Evolutionary conservation across 2,888 invertebrate genomes (phyloP).

Genomic region (Pyralis farinalis): DNA sequence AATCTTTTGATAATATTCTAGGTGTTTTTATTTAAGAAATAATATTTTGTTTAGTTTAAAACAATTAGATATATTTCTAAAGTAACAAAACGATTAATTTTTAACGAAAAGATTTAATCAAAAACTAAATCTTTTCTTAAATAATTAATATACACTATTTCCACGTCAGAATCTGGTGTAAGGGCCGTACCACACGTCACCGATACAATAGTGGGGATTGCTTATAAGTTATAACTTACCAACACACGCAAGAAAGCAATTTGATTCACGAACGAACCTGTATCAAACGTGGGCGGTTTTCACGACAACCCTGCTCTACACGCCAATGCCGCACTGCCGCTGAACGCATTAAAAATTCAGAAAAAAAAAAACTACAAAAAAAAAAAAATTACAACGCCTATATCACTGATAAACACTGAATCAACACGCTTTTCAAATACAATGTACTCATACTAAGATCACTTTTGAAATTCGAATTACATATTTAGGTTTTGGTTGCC

Average conservation of each 20-base stretch:
- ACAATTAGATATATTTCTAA: too few relatives aligned
- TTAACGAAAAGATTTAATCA: background rate
- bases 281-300: constrained; percentile 15
- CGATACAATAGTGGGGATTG: constrained; percentile 20
- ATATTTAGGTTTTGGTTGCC: constrained; percentile 39
- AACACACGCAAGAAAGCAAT: constrained; percentile 61
- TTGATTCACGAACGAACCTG: constrained; percentile 63
- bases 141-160: background rate
- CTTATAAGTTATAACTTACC: constrained; percentile 39
- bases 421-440: constrained; percentile 13
- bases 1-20: too few relatives aligned
- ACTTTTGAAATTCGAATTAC: constrained; percentile 56
- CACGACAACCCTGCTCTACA: constrained; percentile 1
- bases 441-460: constrained; percentile 12
- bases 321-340: constrained; percentile 34
- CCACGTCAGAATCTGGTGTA: background rate
- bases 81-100: too few relatives aligned
- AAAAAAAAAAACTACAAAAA: constrained; percentile 32
- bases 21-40: too few relatives aligned
- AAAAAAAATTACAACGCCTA: constrained; percentile 23
- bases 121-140: background rate
- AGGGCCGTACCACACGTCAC: constrained; percentile 10
- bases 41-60: too few relatives aligned
- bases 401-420: constrained; percentile 12
- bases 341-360: constrained; percentile 42